Conservation (phyloP, 2,113 vertebrate genomes). For the Hoplias malabaricus region DNA sequence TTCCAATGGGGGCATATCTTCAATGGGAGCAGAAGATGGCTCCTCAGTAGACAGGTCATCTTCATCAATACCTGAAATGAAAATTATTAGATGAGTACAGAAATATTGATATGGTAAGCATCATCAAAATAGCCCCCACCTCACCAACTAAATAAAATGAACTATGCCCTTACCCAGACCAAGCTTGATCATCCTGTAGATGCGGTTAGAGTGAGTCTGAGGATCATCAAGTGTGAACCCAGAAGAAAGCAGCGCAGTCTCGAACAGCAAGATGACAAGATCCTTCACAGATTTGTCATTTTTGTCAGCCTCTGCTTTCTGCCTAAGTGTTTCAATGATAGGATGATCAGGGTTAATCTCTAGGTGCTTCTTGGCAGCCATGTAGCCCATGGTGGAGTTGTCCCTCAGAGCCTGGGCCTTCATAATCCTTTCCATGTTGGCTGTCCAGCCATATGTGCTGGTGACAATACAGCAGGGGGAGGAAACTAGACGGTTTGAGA, state of each 20-base stretch:
- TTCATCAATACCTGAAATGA: conserved; percentile 87
- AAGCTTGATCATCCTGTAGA: conserved; percentile 84
- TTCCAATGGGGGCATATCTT: conserved; percentile 95
- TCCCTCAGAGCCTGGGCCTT: conserved; percentile 80
- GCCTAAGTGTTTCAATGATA: conserved; percentile 76
- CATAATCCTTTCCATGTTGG: conserved; percentile 85
- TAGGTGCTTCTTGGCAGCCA: conserved; percentile 82
- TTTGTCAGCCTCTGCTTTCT: conserved; percentile 79
- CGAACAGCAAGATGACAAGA: conserved; percentile 78
- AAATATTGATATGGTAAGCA: not conserved
- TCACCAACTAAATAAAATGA: too few relatives aligned
- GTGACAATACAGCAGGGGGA: conserved; percentile 83
- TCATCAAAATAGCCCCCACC: too few relatives aligned
- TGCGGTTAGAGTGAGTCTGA: conserved; percentile 80
- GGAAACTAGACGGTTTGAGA: conserved; percentile 77
- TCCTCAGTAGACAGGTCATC: conserved; percentile 85
- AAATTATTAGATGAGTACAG: not conserved
- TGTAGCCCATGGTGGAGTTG: conserved; percentile 82
- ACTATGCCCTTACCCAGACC: conserved; percentile 71
- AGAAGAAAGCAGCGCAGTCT: conserved; percentile 78
- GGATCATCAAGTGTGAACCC: conserved; percentile 81
- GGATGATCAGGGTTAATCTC: conserved; percentile 79
- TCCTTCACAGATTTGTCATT: conserved; percentile 82
- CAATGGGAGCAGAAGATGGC: conserved; percentile 72
- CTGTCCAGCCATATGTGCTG: conserved; percentile 82